These are phyloP conservation scores for Nasonovia ribisnigri DNA, from an alignment of 2,888 invertebrate genomes.

Conservation along the genomic window DNA sequence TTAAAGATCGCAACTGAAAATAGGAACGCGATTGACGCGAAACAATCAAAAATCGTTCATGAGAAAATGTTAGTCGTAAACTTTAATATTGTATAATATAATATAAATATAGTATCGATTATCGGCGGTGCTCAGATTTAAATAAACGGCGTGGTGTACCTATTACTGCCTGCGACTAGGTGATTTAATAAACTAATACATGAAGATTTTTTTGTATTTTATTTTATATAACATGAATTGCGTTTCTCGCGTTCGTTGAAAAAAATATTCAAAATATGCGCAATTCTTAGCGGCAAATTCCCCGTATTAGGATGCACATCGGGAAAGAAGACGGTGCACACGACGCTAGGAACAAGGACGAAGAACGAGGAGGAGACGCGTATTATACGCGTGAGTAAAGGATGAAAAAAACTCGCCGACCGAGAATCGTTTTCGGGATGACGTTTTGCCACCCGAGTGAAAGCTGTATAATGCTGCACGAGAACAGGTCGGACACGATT, in stretches of 20 bases:
- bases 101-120: not conserved
- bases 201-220: no score
- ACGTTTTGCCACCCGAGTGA: slow-evolving; percentile 49
- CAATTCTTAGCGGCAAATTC: not conserved
- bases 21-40: not conserved
- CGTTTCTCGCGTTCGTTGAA: not conserved
- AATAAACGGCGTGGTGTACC: not conserved
- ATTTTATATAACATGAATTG: no score
- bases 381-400: not conserved
- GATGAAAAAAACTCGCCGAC: not conserved
- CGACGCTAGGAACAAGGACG: not conserved
- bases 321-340: not conserved
- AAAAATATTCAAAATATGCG: not conserved
- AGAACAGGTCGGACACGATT: slow-evolving; percentile 58
- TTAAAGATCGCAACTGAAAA: no score
- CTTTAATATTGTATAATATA: not conserved
- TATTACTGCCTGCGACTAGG: no score
- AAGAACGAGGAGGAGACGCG: not conserved
- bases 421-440: slow-evolving; percentile 22
- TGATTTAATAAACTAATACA: no score
- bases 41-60: not conserved
- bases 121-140: not conserved
- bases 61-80: not conserved
- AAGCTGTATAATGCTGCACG: slow-evolving; percentile 26
- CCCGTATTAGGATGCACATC: not conserved